Base-by-base conservation (phyloP, 2,888 invertebrate species). In the Hypsopygia costalis region DNA sequence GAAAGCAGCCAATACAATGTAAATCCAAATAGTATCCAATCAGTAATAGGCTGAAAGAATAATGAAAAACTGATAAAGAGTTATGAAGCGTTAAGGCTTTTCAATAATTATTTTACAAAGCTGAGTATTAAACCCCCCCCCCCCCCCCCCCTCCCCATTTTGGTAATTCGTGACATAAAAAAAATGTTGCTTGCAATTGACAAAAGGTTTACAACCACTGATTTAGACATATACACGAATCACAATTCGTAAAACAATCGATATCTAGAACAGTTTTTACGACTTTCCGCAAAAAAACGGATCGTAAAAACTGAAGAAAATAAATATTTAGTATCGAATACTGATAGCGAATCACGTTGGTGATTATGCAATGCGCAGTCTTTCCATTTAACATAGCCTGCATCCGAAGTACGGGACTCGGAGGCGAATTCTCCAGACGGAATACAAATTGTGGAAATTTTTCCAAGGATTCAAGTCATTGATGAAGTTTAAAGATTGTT, bases 391-490 rank as follows among this genome's bases (percentile, higher is more conserved):
- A 81, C 86, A 81, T 79, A 81, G 70, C 73, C 75, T 85, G 83
- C 86, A 83, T 78, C 73, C 69, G 77, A 77, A 81, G 75, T 80
- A 81, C 72, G 74, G 70, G 71, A 72, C 67, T 62, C 69, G 69
- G 70, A 67, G 64, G 72, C 70, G 76, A 76, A 81, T 76, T 76
- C 77, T 81, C 79, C 71, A 81, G 78, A 82, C 76, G 54, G 86
- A 82, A 87, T 87, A 86, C 74, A 74, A 81, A 86, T 81, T 58
- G 79, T 80, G 81, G 82, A 85, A 83, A 82, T 78, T 81, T 81
- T 81, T 44, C 74, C 69, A 77, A 74, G 69, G 62, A n/a, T 60
- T 69, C 55, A 64, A 63, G 61, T 71, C 71, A 69, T 68, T 69
- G 64, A 74, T 71, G 61, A 69, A 59, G 62, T 62, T 61, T 62